Base-by-base conservation (phyloP, 2,888 invertebrate species). In the Cerastis rubricosa region DNA sequence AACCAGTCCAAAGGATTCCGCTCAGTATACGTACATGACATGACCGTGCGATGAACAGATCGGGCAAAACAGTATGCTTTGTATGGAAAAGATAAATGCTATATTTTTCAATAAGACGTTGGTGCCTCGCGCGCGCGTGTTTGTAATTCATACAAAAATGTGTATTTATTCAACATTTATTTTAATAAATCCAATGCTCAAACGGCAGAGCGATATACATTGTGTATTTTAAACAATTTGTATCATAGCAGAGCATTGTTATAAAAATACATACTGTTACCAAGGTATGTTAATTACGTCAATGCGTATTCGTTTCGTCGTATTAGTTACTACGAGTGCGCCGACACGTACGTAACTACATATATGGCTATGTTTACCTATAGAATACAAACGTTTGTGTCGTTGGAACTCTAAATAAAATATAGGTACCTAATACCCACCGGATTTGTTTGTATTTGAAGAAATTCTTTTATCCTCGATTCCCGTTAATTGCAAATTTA, bases 271-370 rank as follows among this genome's bases (percentile, higher is more conserved):
- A 25, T 29, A 76, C 35, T 19, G 49, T n/a, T 71, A 47, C 22
- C 19, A 66, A 61, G 54, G 67, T 57, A 74, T 63, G 81, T 64
- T 74, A 74, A 74, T 74, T 74, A 68, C 75, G 79, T 65, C 79
- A 79, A 81, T 67, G 57, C 43, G 54, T 51, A 35, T n/a, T 66
- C n/a, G 49, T 68, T 35, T 61, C 19, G 9, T 61, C 11, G 11
- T 61, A 61, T 61, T 35, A 61, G 35, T 49, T 51, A n/a, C 19
- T 71, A 61, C 71, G 75, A 64, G 81, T 64, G 47, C n/a, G 6
- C 61, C 19, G 67, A 25, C 74, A 74, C 57, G 81, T 68, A 61
- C 47, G 9, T 29, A 59, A 9, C 19, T 11, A 61, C 35, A 61
- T 29, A 19, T 61, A 19, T 29, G 19, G 19, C 59, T 14, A 65